These are phyloP conservation scores for Callyntrura sp. DNA, from an alignment of 2,888 invertebrate species.

Conservation along the genomic window DNA sequence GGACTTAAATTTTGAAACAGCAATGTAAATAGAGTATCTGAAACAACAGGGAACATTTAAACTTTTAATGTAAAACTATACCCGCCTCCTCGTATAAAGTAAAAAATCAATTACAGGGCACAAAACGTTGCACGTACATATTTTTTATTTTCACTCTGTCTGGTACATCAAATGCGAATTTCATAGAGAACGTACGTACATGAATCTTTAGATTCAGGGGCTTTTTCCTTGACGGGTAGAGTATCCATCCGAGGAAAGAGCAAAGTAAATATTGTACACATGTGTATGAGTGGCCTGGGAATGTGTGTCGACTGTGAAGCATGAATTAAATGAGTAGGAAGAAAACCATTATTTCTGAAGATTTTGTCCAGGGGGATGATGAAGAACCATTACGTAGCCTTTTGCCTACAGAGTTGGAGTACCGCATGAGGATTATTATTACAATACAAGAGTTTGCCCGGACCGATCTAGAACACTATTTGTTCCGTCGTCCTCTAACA, in stretches of 20 bases:
- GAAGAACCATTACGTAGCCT: neutral
- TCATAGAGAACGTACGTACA: neutral
- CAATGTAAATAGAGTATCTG: neutral
- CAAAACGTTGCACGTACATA: neutral
- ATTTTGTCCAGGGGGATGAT: neutral
- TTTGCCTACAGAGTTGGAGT: neutral
- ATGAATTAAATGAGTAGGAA: conserved; percentile 60
- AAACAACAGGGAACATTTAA: too few relatives aligned
- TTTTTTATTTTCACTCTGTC: conserved; percentile 36
- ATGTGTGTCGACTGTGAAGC: conserved; percentile 10
- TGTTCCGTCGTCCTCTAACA: neutral
- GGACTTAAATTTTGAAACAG: conserved; percentile 11
- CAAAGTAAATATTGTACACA: conserved; percentile 34
- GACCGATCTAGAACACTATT: conserved; percentile 14
- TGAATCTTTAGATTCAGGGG: neutral
- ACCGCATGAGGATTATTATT: neutral
- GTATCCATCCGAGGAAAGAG: neutral
- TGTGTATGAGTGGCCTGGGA: conserved; percentile 36
- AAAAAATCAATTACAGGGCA: conserved; percentile 57
- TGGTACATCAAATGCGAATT: neutral
- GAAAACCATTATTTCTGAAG: conserved; percentile 28
- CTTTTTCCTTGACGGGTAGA: neutral
- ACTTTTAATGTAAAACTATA: too few relatives aligned
- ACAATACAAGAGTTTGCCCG: conserved; percentile 6
- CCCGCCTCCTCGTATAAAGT: conserved; percentile 28